A percentile compares a stretch with the other conserved stretches of the same genome.
Evolutionary conservation across 1,140 invertebrate genomes (phyloP).

Genomic region (Agrilus planipennis): DNA sequence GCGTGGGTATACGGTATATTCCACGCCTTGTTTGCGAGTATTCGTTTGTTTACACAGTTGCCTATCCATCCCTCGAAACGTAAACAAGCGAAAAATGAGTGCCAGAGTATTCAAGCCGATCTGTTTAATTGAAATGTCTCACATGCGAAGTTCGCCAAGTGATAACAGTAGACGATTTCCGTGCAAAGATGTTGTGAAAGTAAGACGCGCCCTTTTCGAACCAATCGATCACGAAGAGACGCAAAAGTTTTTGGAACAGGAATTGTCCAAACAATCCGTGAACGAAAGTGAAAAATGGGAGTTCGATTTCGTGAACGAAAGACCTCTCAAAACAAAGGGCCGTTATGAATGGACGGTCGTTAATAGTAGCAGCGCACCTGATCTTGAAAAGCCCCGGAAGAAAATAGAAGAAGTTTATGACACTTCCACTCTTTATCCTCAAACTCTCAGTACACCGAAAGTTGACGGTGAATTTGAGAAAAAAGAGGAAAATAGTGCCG

Average conservation of each 20-base stretch:
- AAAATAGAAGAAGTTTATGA: too few relatives aligned
- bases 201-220: slow-evolving; percentile 33
- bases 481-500: too few relatives aligned
- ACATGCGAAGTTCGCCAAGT: not conserved
- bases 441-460: too few relatives aligned
- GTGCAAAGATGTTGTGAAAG: slow-evolving; percentile 20
- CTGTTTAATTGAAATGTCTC: slow-evolving; percentile 3
- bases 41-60: too few relatives aligned
- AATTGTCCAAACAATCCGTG: slow-evolving; percentile 23
- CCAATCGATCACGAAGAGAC: slow-evolving; percentile 32
- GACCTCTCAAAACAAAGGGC: slow-evolving; percentile 20
- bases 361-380: too few relatives aligned
- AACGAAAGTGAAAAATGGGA: slow-evolving; percentile 30
- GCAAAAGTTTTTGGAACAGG: slow-evolving; percentile 28
- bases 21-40: too few relatives aligned
- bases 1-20: too few relatives aligned
- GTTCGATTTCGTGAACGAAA: slow-evolving; percentile 31
- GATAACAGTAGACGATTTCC: not conserved
- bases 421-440: too few relatives aligned
- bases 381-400: too few relatives aligned
- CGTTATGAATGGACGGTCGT: too few relatives aligned
- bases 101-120: slow-evolving; percentile 14
- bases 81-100: slow-evolving; percentile 9
- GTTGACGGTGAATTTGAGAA: too few relatives aligned
- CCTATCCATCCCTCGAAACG: not conserved